Evolutionary conservation across 2,888 invertebrate species (phyloP).

Genomic region (Ischnus inquisitorius): DNA sequence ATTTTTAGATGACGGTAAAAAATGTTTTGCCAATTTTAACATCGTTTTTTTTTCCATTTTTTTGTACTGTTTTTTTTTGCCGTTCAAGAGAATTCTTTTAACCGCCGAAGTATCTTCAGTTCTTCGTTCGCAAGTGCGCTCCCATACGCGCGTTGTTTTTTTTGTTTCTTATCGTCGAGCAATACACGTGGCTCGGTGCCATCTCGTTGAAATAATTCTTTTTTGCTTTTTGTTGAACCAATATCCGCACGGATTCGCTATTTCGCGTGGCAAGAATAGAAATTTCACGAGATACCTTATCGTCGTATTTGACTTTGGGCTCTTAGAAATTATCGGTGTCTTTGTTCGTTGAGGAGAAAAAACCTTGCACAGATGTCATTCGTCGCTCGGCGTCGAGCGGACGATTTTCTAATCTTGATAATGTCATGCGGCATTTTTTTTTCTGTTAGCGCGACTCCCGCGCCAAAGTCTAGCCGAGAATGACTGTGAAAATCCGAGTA

Average conservation of each 20-base stretch:
- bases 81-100: too few species aligned
- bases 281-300: neutral
- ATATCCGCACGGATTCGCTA: neutral
- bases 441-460: neutral
- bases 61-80: neutral
- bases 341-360: neutral
- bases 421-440: neutral
- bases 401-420: neutral
- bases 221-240: neutral
- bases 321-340: slow-evolving; percentile 1
- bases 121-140: neutral
- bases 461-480: neutral
- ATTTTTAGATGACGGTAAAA: too few species aligned
- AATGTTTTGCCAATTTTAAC: too few species aligned
- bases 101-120: neutral
- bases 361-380: neutral
- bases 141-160: neutral
- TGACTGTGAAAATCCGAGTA: neutral
- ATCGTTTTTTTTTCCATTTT: too few species aligned
- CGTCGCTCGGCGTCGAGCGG: neutral
- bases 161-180: neutral
- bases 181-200: neutral
- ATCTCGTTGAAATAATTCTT: neutral
- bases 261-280: neutral
- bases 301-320: slow-evolving; percentile 5